Percentiles rank a stretch among this genome's conserved stretches.
Conservation (phyloP, 2,113 vertebrate species). For the Eubucco bourcierii region DNA sequence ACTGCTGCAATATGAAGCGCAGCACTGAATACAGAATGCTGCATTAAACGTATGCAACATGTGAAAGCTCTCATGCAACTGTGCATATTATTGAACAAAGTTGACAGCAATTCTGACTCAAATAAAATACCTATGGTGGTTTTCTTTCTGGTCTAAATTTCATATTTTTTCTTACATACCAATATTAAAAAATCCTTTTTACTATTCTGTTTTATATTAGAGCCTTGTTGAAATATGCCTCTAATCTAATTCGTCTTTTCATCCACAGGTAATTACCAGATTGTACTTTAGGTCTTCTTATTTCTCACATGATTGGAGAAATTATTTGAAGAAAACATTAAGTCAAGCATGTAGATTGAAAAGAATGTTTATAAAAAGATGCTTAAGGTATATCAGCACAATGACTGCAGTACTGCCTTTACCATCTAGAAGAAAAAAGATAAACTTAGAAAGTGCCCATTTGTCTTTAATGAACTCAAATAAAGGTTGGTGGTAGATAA, state of each 20-base stretch:
- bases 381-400: not conserved
- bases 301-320: not conserved
- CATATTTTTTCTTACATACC: slow-evolving; percentile 52
- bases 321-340: slow-evolving; percentile 1
- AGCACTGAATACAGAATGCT: not conserved
- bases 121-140: slow-evolving; percentile 34
- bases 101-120: not conserved
- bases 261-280: not conserved
- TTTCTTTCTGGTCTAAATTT: slow-evolving; percentile 42
- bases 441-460: not conserved
- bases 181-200: slow-evolving; percentile 30
- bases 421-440: not conserved
- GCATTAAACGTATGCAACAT: not conserved
- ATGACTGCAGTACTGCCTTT: slow-evolving; percentile 1
- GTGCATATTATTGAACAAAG: slow-evolving; percentile 14
- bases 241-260: not conserved
- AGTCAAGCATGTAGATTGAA: not conserved
- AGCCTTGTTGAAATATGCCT: not conserved
- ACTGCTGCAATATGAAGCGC: not conserved
- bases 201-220: not conserved
- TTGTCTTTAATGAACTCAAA: not conserved
- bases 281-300: not conserved
- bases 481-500: not conserved
- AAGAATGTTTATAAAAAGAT: not conserved
- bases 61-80: slow-evolving; percentile 25